Evolutionary conservation across 1,140 invertebrate species (phyloP).

Genomic region (Brachionus rubens): DNA sequence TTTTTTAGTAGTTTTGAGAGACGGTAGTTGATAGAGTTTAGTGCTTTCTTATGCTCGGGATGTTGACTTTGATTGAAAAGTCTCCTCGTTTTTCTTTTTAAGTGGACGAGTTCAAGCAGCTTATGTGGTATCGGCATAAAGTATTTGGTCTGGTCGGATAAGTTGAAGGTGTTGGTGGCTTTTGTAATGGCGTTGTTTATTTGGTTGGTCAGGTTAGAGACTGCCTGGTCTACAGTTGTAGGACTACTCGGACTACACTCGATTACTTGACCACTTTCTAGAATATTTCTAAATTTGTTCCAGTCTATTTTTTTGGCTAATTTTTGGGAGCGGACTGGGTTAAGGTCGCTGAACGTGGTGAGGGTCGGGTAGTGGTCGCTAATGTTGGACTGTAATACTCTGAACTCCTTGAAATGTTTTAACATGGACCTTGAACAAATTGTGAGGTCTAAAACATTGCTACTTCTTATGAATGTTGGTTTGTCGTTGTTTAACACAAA

Average conservation of each 20-base stretch:
- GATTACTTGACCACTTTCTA: neutral
- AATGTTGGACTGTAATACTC: neutral
- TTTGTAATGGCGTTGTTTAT: conserved; percentile 12
- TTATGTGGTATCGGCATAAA: neutral
- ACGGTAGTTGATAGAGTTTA: neutral
- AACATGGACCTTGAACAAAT: neutral
- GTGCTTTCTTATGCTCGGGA: neutral
- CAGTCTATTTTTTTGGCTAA: conserved; percentile 27
- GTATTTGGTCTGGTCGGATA: neutral
- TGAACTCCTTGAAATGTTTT: neutral
- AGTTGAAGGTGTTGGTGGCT: neutral
- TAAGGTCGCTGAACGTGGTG: neutral
- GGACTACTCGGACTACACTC: neutral
- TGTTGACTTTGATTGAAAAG: conserved; percentile 11
- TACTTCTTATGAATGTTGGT: neutral
- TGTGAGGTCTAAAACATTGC: neutral
- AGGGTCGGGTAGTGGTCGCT: neutral
- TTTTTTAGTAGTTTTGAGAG: conserved; percentile 20
- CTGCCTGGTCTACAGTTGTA: neutral
- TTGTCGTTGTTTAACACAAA: neutral
- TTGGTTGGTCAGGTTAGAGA: neutral
- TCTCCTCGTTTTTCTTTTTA: conserved; percentile 8
- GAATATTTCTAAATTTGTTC: conserved; percentile 11
- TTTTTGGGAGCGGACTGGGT: neutral
- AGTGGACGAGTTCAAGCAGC: neutral